Conservation (phyloP, 2,888 invertebrate genomes). For the Callinectes sapidus region DNA sequence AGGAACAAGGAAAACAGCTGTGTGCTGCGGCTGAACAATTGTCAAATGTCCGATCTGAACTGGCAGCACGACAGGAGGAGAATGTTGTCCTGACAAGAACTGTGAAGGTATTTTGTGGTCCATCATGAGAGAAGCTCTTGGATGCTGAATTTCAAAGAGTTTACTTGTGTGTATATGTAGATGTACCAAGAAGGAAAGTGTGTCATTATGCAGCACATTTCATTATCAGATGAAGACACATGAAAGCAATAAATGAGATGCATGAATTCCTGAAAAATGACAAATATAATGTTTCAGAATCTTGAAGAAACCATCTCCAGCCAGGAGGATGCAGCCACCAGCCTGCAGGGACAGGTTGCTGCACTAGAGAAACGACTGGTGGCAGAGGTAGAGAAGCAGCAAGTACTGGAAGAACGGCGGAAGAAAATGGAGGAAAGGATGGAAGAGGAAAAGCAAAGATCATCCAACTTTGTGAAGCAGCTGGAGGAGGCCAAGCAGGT, state of each 20-base stretch:
- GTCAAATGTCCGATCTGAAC: constrained; percentile 59
- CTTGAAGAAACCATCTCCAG: constrained; percentile 61
- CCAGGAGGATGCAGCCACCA: constrained; percentile 51
- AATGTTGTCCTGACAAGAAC: constrained; percentile 53
- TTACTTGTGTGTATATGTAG: background rate
- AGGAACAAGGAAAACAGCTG: constrained; percentile 69
- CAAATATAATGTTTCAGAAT: constrained; percentile 40
- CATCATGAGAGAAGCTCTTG: background rate
- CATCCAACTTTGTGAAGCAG: constrained; percentile 47
- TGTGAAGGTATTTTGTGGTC: constrained; percentile 62
- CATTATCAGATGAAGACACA: background rate
- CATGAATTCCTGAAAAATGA: background rate
- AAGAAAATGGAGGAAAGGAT: constrained; percentile 50
- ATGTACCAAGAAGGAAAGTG: too few relatives aligned
- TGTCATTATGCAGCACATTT: background rate
- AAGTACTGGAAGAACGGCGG: constrained; percentile 46
- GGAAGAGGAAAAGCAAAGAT: constrained; percentile 57
- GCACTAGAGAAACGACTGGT: constrained; percentile 55
- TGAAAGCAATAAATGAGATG: background rate
- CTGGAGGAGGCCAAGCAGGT: constrained; percentile 69
- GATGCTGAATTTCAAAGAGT: background rate
- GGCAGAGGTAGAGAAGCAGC: constrained; percentile 53
- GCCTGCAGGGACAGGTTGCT: constrained; percentile 56
- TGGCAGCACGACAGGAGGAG: constrained; percentile 58
- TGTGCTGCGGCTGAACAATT: constrained; percentile 67